phyloP scores from a whole-genome alignment of 2,888 invertebrate species.

The Cephus spinipes region DNA sequence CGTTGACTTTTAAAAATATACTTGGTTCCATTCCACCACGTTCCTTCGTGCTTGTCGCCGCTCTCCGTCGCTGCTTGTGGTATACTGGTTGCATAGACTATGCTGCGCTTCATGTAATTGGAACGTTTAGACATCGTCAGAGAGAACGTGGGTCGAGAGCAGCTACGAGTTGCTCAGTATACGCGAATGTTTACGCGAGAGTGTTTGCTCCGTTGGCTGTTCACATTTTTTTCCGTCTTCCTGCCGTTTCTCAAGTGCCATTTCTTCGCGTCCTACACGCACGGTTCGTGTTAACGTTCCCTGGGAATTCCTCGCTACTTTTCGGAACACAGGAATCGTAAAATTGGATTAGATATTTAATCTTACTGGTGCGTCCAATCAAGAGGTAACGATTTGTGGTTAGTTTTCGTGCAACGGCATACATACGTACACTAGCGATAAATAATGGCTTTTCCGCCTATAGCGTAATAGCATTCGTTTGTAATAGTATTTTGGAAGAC shows the following conservation, averaged over 20 bases:
- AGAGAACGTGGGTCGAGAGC: constrained; percentile 3
- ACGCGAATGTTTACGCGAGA: constrained; percentile 3
- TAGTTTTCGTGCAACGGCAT: not conserved
- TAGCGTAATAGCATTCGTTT: too few relatives aligned
- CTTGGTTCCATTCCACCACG: not conserved
- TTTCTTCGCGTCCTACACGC: not conserved
- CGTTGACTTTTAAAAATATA: not conserved
- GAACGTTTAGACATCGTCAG: not conserved
- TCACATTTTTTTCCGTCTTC: not conserved
- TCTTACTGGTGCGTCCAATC: not conserved
- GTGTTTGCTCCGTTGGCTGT: not conserved
- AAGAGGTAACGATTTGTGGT: not conserved
- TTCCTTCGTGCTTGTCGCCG: not conserved
- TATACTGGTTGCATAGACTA: not conserved
- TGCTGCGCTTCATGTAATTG: not conserved
- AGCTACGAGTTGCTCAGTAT: not conserved
- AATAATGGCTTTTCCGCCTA: too few relatives aligned
- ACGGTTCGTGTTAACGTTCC: not conserved
- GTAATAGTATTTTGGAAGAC: too few relatives aligned
- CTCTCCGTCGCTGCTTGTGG: not conserved
- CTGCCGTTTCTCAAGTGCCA: not conserved
- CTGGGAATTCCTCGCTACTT: not conserved
- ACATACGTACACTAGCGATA: too few relatives aligned
- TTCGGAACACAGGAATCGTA: not conserved
- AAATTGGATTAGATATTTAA: not conserved